Evolutionary conservation across 2,888 invertebrate species (phyloP).

Genomic region (Andrena bicolor): DNA sequence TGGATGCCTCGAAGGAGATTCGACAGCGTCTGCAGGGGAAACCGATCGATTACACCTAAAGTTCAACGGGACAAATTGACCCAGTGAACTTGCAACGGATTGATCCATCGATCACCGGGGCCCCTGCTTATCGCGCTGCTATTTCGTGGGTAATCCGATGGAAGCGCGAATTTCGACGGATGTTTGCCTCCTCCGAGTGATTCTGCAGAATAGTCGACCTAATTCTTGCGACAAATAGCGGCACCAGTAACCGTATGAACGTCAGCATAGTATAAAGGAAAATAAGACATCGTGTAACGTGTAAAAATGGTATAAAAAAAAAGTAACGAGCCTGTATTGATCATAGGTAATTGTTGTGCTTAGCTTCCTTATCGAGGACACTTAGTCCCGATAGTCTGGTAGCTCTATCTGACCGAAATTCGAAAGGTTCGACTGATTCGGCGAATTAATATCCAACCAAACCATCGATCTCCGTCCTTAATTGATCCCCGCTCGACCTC

Average conservation of each 20-base stretch:
- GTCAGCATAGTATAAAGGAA: background rate
- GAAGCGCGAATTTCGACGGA: constrained; percentile 4
- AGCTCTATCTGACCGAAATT: background rate
- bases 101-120: constrained; percentile 17
- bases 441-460: constrained; percentile 47
- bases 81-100: constrained; percentile 23
- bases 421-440: constrained; percentile 26
- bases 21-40: constrained; percentile 28
- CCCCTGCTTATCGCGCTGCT: background rate
- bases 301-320: too few relatives aligned
- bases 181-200: background rate
- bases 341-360: too few relatives aligned
- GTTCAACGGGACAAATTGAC: constrained; percentile 41
- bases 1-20: constrained; percentile 30
- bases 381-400: background rate
- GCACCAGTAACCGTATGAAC: too few relatives aligned
- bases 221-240: background rate
- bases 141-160: background rate
- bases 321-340: too few relatives aligned
- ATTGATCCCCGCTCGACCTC: constrained; percentile 48
- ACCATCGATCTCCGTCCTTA: constrained; percentile 50
- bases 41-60: constrained; percentile 51
- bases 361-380: background rate
- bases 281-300: background rate
- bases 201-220: background rate